These are phyloP conservation scores for Bombyx huttoni DNA, from an alignment of 2,888 invertebrate genomes.

Conservation along the genomic window DNA sequence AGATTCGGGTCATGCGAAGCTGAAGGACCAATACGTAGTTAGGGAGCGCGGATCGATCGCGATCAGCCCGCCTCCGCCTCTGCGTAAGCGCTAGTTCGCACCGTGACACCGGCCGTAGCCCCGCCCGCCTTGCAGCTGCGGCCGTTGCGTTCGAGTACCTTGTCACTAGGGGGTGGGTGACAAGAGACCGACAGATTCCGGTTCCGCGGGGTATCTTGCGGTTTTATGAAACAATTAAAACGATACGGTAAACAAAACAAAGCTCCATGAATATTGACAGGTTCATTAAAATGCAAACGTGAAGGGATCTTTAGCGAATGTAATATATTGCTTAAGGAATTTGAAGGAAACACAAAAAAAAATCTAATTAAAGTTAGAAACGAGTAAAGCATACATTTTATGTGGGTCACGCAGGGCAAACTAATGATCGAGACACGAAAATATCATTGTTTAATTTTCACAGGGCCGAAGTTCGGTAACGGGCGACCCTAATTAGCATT, in stretches of 20 bases:
- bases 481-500: neutral
- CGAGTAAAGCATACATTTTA: neutral
- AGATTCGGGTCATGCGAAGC: slow-evolving; percentile 16
- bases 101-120: slow-evolving; percentile 15
- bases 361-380: neutral
- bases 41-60: slow-evolving; percentile 28
- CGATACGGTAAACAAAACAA: neutral
- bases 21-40: slow-evolving; percentile 23
- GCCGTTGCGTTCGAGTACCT: slow-evolving; percentile 7
- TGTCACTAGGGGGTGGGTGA: neutral
- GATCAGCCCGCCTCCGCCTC: slow-evolving; percentile 27
- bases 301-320: too few species aligned
- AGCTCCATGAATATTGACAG: neutral
- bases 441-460: neutral
- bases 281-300: neutral
- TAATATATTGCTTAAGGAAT: too few species aligned
- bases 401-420: neutral
- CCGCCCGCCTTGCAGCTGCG: slow-evolving; percentile 18
- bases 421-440: neutral
- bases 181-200: slow-evolving; percentile 2
- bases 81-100: slow-evolving; percentile 21
- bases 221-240: neutral
- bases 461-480: neutral
- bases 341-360: neutral
- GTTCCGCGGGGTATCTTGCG: neutral